A percentile compares a stretch with the other conserved stretches of the same genome.
phyloP scores from a whole-genome alignment of 2,113 vertebrate species.

The Blennius ocellaris region DNA sequence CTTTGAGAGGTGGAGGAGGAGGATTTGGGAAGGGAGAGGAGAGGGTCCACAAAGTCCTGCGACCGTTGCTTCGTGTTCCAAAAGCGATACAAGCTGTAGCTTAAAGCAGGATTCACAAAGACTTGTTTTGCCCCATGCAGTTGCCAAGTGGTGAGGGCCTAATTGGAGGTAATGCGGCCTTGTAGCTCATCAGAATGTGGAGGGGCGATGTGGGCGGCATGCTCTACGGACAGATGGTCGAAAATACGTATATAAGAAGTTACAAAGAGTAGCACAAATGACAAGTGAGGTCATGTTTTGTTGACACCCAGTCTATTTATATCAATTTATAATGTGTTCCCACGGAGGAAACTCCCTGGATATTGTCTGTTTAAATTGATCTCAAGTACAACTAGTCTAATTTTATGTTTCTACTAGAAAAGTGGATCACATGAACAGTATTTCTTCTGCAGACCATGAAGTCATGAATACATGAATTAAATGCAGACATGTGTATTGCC shows the following conservation, averaged over 20 bases:
- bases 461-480: background rate
- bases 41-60: constrained; percentile 3
- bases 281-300: constrained; percentile 21
- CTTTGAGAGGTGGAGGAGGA: constrained; percentile 56
- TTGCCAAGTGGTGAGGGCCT: constrained; percentile 68
- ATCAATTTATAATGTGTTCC: background rate
- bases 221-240: constrained; percentile 55
- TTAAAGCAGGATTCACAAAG: constrained; percentile 58
- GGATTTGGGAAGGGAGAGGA: constrained; percentile 23
- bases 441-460: background rate
- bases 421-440: background rate
- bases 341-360: background rate
- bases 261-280: constrained; percentile 36
- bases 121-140: constrained; percentile 66
- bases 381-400: background rate
- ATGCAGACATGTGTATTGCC: accelerated
- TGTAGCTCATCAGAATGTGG: constrained; percentile 65
- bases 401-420: background rate
- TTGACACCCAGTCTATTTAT: constrained; percentile 6
- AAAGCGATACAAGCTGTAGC: constrained; percentile 58
- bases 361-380: background rate
- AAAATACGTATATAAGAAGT: constrained; percentile 44
- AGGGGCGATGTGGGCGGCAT: constrained; percentile 53
- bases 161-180: constrained; percentile 71
- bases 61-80: constrained; percentile 50